These are phyloP conservation scores for Grantiella picta DNA, from an alignment of 2,113 vertebrate species.

Conservation along the genomic window DNA sequence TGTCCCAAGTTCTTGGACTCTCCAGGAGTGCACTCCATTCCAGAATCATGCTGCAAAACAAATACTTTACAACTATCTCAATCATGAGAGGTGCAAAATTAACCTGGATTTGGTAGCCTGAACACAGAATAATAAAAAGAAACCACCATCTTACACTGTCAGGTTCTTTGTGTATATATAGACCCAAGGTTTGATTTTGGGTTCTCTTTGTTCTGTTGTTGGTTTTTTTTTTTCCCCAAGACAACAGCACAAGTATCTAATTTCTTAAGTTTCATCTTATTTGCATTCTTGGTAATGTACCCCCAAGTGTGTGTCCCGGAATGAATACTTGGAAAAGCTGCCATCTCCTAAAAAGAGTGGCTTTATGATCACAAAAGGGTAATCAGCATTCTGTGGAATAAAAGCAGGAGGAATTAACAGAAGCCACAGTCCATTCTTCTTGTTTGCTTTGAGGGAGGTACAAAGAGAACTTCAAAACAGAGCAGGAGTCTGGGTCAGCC, in stretches of 20 bases:
- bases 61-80: neutral
- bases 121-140: neutral
- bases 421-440: neutral
- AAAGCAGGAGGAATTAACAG: neutral
- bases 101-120: neutral
- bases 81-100: neutral
- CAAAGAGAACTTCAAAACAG: neutral
- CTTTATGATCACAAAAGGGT: neutral
- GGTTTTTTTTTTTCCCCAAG: neutral
- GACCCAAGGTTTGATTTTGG: neutral
- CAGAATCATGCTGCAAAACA: conserved; percentile 92
- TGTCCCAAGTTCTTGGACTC: conserved; percentile 84
- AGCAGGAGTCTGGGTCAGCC: neutral
- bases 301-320: neutral
- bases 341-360: neutral
- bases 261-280: neutral
- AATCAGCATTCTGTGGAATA: neutral
- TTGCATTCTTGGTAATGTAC: neutral
- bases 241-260: neutral
- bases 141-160: neutral
- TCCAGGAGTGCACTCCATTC: conserved; percentile 92
- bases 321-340: neutral
- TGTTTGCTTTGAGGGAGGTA: neutral
- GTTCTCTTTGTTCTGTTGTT: neutral
- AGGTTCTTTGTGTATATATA: neutral